Evolutionary conservation across 2,797 vertebrate genomes (phyloP), one percentile per base, ranked within the genome.

Genomic region (Helarctos malayanus): DNA sequence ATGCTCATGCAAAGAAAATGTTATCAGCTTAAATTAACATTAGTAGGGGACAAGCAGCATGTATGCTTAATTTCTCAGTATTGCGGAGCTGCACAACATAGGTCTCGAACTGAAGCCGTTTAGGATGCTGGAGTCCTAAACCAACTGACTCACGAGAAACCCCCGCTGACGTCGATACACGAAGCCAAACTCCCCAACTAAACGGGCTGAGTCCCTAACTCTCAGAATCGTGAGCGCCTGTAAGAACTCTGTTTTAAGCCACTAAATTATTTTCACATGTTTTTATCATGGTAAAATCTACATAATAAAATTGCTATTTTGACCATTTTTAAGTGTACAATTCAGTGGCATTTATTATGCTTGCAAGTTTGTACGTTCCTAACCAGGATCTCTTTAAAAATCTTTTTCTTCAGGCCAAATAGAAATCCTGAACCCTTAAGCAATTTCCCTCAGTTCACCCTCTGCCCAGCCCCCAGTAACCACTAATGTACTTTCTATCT

Each of bases 21-120:
- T 78, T 18, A 71, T 23, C 6, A 68, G n/a, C 11, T 65, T 59
- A 81, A 86, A 63, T 56, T 82, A 78, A 94, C 94, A 65, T 78
- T 56, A n/a, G 41, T n/a, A 61, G 7, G 83, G 4, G 29, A 13
- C 47, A 79, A 65, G 5, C 3, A 3, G 18, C 25, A 32, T 49
- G 18, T 71, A 25, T 65, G 7, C 61, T 45, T 35, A 59, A 88
- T 19, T 69, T 76, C 7, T 45, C 13, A 90, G 11, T 54, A 47
- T 2, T 35, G 32, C 27, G 35, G 11, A 76, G 59, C 7, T 63
- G 9, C 19, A 79, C 32, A 61, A 7, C 38, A 47, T 1, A 93
- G 19, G 7, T 32, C 19, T 32, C 1, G 16, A 81, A 45, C 7
- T 27, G 4, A 61, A 54, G 63, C 35, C 13, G 19, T 7, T 69